Base-by-base conservation (phyloP, 2,113 vertebrate genomes). In the Pelecanoides urinatrix region DNA sequence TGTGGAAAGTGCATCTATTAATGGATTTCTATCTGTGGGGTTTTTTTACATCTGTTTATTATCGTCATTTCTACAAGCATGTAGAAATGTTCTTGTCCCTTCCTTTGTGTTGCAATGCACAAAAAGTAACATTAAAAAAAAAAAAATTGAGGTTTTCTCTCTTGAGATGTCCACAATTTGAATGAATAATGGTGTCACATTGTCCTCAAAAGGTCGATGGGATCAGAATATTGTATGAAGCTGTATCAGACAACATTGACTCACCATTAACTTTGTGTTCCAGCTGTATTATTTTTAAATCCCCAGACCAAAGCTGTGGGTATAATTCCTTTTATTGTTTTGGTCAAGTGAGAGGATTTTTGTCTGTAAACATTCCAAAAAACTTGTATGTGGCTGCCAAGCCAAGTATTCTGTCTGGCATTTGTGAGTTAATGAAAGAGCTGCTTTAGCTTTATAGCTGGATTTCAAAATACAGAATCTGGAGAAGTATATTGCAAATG, bases 351-450 rank as follows among this genome's bases (percentile, higher is more conserved):
- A 91, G 40, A 89, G 44, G 91, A 85, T 91, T 95, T 96, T 92
- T 89, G 47, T 32, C 79, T 82, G 89, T 70, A 95, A 95, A 87
- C 44, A 36, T 91, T 94, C 68, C 56, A 96, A 82, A 87, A 81
- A 89, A 47, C 75, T 52, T 45, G 63, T 34, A 22, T 53, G 44
- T 53, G 86, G 27, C 61, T 92, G 86, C 91, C 94, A 95, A 94
- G 66, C 32, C 63, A 42, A 96, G 83, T 58, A 67, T 34, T 90
- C 71, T 90, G 81, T 32, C 90, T 96, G 84, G 87, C 45, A 40
- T 90, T 93, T 90, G 81, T 83, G 90, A 94, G 85, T 91, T 97
- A 94, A 96, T 94, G 89, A 95, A 86, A 95, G 93, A 93, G 86
- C 73, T 74, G 70, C 71, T 90, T 47, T 66, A 88, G 81, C 70